Conservation (phyloP, 53 echinoderm and acorn worm species). For the Arbacia lixula region DNA sequence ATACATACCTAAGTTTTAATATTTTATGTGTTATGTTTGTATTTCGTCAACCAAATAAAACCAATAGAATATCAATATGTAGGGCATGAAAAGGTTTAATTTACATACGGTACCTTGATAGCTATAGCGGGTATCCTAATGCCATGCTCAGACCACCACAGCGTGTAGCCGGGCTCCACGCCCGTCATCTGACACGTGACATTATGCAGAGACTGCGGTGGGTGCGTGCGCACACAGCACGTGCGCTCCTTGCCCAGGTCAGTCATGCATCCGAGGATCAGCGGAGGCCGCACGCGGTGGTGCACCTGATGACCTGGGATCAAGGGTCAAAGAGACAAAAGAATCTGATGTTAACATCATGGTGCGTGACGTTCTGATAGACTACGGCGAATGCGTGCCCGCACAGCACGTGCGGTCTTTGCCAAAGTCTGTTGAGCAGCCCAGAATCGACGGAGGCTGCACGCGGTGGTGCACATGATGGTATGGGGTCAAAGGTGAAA, state of each 20-base stretch:
- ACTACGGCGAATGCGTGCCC: background rate
- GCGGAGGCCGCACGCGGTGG: conserved; percentile 26
- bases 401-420: conserved; percentile 34
- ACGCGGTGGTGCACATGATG: conserved; percentile 20
- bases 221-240: conserved; percentile 22
- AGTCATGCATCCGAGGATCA: conserved; percentile 10
- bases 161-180: conserved; percentile 19
- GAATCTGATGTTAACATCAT: too few species aligned
- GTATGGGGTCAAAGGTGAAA: too few species aligned
- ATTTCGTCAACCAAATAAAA: too few species aligned
- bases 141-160: conserved; percentile 31
- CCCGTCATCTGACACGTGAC: conserved; percentile 52
- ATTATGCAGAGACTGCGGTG: conserved; percentile 14
- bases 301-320: background rate
- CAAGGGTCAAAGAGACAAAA: background rate
- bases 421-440: conserved; percentile 4
- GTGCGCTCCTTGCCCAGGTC: conserved; percentile 29
- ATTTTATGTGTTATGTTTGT: too few species aligned
- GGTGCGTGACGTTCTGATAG: conserved; percentile 34
- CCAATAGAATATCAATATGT: too few species aligned
- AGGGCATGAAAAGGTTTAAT: too few species aligned
- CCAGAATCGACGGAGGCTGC: conserved; percentile 28
- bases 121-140: conserved; percentile 28
- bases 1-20: too few species aligned
- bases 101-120: too few species aligned